Evolutionary conservation across 2,113 vertebrate genomes (phyloP).

Genomic region (Tragelaphus buxtoni): DNA sequence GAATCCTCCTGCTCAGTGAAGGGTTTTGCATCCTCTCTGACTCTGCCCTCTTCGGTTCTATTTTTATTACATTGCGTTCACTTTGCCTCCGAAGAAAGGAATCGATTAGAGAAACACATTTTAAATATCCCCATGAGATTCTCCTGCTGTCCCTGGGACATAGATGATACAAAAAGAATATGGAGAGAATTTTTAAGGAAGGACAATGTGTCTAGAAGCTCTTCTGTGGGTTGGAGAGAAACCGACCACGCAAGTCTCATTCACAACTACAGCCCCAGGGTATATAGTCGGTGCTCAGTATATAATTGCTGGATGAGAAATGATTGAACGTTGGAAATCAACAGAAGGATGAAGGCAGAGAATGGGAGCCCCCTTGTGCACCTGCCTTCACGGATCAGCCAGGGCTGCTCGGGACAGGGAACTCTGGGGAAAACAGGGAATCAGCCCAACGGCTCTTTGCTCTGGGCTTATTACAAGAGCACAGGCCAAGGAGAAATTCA

Average conservation of each 20-base stretch:
- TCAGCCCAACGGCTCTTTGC: fast-evolving
- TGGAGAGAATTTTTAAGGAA: background rate
- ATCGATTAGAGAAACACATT: background rate
- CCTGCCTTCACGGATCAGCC: background rate
- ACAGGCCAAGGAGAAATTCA: background rate
- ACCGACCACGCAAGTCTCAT: background rate
- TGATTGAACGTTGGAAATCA: background rate
- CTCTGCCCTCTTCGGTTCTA: background rate
- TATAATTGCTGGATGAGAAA: background rate
- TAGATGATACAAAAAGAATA: background rate
- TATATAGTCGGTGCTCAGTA: fast-evolving
- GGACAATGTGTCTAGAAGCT: background rate
- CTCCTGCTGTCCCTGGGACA: background rate
- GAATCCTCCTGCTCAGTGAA: background rate
- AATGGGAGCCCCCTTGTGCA: fast-evolving
- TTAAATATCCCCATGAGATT: background rate
- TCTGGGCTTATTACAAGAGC: background rate
- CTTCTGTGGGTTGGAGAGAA: background rate
- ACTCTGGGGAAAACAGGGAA: background rate
- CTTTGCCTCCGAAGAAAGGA: background rate
- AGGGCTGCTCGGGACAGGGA: background rate
- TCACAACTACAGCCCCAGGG: background rate
- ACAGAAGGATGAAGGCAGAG: background rate
- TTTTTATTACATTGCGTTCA: background rate
- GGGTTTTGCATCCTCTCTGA: background rate